Percentiles rank a stretch among this genome's conserved stretches.
These are phyloP conservation scores for Ophonus ardosiacus DNA, from an alignment of 2,888 invertebrate genomes.

Conservation along the genomic window DNA sequence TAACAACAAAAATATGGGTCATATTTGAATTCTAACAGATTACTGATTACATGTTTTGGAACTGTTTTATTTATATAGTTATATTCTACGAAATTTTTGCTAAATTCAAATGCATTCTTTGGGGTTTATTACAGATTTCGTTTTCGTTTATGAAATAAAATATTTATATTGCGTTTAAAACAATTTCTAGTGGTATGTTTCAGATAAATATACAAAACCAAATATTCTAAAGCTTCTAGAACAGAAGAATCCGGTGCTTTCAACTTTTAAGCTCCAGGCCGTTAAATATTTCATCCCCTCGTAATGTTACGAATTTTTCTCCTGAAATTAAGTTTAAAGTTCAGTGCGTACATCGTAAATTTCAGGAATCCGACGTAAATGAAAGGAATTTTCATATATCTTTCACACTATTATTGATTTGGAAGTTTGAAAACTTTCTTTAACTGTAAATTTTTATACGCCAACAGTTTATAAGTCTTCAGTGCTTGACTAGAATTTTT, in stretches of 20 bases:
- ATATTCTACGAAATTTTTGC: too few relatives aligned
- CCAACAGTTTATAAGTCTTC: background rate
- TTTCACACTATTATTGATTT: constrained; percentile 24
- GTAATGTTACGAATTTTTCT: background rate
- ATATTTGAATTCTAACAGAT: too few relatives aligned
- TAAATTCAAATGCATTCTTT: too few relatives aligned
- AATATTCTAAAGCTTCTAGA: background rate
- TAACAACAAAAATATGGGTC: too few relatives aligned
- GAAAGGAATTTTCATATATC: constrained; percentile 30
- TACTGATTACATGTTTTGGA: too few relatives aligned
- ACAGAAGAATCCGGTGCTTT: background rate
- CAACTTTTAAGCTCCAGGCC: background rate
- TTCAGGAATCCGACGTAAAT: constrained; percentile 3
- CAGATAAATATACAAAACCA: background rate
- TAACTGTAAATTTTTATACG: background rate
- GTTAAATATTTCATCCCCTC: background rate
- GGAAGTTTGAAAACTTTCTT: background rate
- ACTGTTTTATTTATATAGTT: too few relatives aligned
- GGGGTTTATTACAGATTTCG: too few relatives aligned
- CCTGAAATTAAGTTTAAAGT: background rate
- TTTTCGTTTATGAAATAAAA: too few relatives aligned
- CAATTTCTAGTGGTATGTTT: too few relatives aligned
- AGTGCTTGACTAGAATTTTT: background rate
- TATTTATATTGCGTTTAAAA: too few relatives aligned
- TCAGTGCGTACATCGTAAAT: background rate